Base-by-base conservation (phyloP, 2,113 vertebrate genomes). In the Amazona vittata region DNA sequence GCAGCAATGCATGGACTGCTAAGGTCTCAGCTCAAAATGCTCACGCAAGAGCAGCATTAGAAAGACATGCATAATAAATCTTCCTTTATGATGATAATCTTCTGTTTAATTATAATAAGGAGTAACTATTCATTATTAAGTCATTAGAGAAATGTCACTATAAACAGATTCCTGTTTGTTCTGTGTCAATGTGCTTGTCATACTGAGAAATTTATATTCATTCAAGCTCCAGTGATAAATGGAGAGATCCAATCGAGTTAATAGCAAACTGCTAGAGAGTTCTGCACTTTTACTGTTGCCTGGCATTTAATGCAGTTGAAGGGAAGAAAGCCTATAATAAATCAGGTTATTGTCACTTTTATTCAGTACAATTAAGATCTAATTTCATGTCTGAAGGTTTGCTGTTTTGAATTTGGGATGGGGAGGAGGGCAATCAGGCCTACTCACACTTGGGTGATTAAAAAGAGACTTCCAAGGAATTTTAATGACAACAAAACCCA, bases 81-180 rank as follows among this genome's bases (percentile, higher is more conserved):
- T 65, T 94, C 70, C 46, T 74, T 71, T 83, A 44, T 57, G 28
- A 57, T 6, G 4, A 76, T 86, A 70, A 50, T 85, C 39, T 89
- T 86, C 53, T 59, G 19, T 90, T 88, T 79, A 75, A 82, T 74
- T 75, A 37, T 62, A 50, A 84, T 71, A 79, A 73, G 60, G 79
- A 96, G 63, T 85, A 91, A 81, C 85, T 71, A 77, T 95, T 89
- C 95, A 92, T 89, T 96, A 77, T 92, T 71, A 86, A 87, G 39
- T 91, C 68, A 41, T 70, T 82, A 91, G 17, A 60, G 68, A 93
- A 90, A 37, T 22, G 76, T 81, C 78, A 74, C 16, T 88, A 21
- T 83, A 63, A 96, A 91, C 53, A 86, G 55, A 73, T 39, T 55
- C 24, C 44, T 68, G 39, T 15, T 65, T 86, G 77, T 75, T n/a